Base-by-base conservation (phyloP, 2,113 vertebrate genomes). In the Pelobates fuscus region DNA sequence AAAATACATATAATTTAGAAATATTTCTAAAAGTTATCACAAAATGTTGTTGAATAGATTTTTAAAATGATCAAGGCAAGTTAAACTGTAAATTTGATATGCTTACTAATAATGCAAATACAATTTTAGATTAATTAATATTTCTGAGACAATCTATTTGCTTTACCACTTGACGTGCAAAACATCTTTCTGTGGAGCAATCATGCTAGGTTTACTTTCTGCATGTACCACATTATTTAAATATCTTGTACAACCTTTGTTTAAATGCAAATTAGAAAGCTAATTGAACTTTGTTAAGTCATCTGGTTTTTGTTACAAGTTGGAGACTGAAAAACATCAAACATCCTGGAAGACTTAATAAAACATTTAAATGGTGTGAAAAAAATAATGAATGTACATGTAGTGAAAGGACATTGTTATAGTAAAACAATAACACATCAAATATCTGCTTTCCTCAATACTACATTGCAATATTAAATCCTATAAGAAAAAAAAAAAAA, bases 341-440 rank as follows among this genome's bases (percentile, higher is more conserved):
- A 20, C 25, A 43, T 57, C 49, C 29, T 57, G 61, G 32, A 63
- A 57, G 49, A 64, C 60, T 25, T 25, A 65, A 65, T 63, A 73
- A 73, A 65, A 65, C 29, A 74, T 65, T 43, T 43, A 44, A 74
- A 74, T 65, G 60, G 60, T 74, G 71, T 74, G 71, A 74, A 74
- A 74, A n/a, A 74, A 55, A 55, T 74, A 74, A 74, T 74, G 71
- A 74, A 64, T 57, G 27, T 43, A 12, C 37, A 18, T 23, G 15
- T 61, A 43, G 44, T 17, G 55, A 63, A 72, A 72, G 70, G 70
- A 26, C 60, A 63, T 52, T 62, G 46, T 44, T 37, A 41, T 43
- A 23, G 70, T 72, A 63, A 63, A 54, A 72, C 43, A 63, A 62
- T 27, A 18, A 41, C 59, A 17, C 12, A n/a, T 8, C 23, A 43